These are phyloP conservation scores for Nesidiocoris tenuis DNA, from an alignment of 2,888 invertebrate genomes.

Conservation along the genomic window DNA sequence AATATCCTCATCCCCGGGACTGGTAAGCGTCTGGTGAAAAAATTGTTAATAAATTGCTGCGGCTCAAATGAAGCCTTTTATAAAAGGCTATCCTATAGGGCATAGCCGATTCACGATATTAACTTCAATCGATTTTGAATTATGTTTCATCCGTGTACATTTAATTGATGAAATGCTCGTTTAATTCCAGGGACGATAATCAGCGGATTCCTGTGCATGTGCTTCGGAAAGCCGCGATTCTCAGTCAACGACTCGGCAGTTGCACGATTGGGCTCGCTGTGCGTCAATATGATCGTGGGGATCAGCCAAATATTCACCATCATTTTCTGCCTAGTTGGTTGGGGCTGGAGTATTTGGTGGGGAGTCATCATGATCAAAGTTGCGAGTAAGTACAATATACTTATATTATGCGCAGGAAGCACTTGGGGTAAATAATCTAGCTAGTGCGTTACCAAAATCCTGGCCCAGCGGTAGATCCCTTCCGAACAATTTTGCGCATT, in stretches of 20 bases:
- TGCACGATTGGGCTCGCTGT: slow-evolving; percentile 74
- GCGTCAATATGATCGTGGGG: slow-evolving; percentile 84
- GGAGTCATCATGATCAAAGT: slow-evolving; percentile 87
- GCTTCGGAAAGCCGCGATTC: slow-evolving; percentile 85
- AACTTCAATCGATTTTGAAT: too few species aligned
- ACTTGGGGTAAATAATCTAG: too few species aligned
- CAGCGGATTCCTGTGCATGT: slow-evolving; percentile 84
- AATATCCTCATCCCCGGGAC: slow-evolving; percentile 77
- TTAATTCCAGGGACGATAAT: slow-evolving; percentile 79
- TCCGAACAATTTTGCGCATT: not conserved
- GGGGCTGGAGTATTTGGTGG: slow-evolving; percentile 99
- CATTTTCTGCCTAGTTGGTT: slow-evolving; percentile 89
- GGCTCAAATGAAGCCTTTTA: too few species aligned
- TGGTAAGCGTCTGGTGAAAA: too few species aligned
- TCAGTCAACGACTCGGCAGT: slow-evolving; percentile 75
- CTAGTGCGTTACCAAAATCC: not conserved
- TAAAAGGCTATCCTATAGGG: too few species aligned
- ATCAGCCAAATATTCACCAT: slow-evolving; percentile 89
- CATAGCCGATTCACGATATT: too few species aligned
- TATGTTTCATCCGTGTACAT: too few species aligned
- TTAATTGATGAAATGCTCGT: too few species aligned
- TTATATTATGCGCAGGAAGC: too few species aligned
- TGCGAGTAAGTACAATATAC: slow-evolving; percentile 76
- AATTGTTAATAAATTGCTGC: too few species aligned
- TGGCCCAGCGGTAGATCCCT: not conserved